A percentile compares a stretch with the other conserved stretches of the same genome.
Conservation (phyloP, 2,888 invertebrate species). For the Falcaria lacertinaria region DNA sequence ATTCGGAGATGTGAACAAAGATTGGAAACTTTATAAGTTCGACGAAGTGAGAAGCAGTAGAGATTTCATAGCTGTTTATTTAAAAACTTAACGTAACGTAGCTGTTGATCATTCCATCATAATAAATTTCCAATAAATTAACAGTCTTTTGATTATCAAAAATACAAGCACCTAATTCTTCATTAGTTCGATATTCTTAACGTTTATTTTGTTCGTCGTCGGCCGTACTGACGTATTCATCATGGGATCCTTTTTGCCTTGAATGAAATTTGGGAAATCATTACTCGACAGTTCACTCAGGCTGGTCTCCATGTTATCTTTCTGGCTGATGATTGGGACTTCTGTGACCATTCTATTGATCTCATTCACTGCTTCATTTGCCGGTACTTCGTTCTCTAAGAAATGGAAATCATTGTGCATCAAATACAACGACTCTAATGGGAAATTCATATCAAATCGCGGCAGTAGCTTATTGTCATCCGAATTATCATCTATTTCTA, state of each 20-base stretch:
- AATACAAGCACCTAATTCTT: conserved; percentile 56
- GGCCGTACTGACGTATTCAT: conserved; percentile 67
- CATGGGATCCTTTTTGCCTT: conserved; percentile 70
- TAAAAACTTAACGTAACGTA: conserved; percentile 8
- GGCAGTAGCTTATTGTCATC: conserved; percentile 68
- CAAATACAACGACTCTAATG: conserved; percentile 60
- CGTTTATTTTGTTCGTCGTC: conserved; percentile 68
- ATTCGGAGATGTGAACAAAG: conserved; percentile 75
- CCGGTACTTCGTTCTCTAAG: conserved; percentile 57
- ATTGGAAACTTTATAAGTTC: conserved; percentile 79
- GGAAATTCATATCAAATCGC: conserved; percentile 66
- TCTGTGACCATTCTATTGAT: conserved; percentile 59
- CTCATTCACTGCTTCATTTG: conserved; percentile 48
- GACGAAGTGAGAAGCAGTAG: conserved; percentile 81
- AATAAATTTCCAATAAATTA: conserved; percentile 15
- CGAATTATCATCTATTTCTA: conserved; percentile 72
- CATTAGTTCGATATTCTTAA: conserved; percentile 74
- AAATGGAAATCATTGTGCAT: conserved; percentile 73
- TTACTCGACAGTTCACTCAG: conserved; percentile 31
- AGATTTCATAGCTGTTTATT: conserved; percentile 81
- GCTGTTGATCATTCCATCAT: conserved; percentile 2
- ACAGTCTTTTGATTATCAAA: conserved; percentile 37
- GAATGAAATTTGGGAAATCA: conserved; percentile 59
- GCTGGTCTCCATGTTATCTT: conserved; percentile 41
- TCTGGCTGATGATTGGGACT: conserved; percentile 55